Evolutionary conservation across 2,888 invertebrate genomes (phyloP), one percentile per base, ranked within the genome.

Genomic region (Clanis bilineata): DNA sequence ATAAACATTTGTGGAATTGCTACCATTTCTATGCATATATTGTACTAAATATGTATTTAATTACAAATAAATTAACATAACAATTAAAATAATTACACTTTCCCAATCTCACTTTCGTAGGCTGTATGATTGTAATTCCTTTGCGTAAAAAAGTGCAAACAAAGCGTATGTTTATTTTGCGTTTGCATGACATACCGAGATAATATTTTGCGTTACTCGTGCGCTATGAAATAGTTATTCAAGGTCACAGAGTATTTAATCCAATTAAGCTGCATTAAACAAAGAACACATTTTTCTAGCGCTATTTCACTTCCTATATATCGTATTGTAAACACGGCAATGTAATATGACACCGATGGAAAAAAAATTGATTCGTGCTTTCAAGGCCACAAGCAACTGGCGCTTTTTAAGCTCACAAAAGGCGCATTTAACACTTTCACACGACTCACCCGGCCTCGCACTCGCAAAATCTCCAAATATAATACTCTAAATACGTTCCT

Each of bases 381-480:
- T 79, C 87, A 88, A 86, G 87, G 87, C 80, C 85, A 76, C 64
- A 58, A 59, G 62, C 66, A 62, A 63, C 70, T 68, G 62, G 60
- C 64, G 65, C 66, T 73, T 79, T 72, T 69, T 64, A 70, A 68
- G 51, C 67, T 68, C 70, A 67, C 69, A 64, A 70, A 74, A 75
- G 67, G 77, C 76, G 76, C 73, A 82, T 81, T 80, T 72, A 80
- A 69, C 82, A 88, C 86, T 90, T 88, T 87, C 88, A 81, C 84
- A 82, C 82, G 77, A 82, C 83, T 84, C 82, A 82, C 83, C 83
- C 75, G 74, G 79, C 71, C 80, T 80, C 78, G 70, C 81, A 79
- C 80, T 80, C 78, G 85, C 86, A 80, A 88, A 88, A 82, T 86
- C 83, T 84, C 86, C 81, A 87, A 89, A 86, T 89, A 81, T 80